These are phyloP conservation scores for Tetheella fluctuosa DNA, from an alignment of 2,888 invertebrate genomes.

Conservation along the genomic window DNA sequence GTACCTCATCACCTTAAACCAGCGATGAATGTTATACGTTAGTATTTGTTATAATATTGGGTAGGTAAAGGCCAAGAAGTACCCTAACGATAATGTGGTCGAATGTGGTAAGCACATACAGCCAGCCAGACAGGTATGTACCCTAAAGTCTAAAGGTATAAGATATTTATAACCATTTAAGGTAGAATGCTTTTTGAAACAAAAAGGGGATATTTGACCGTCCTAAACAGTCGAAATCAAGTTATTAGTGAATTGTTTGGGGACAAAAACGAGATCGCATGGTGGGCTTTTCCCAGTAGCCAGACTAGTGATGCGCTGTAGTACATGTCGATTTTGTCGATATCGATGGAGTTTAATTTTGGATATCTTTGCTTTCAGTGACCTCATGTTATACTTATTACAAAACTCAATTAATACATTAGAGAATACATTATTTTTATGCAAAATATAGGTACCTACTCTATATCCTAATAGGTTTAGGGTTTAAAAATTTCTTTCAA, in stretches of 20 bases:
- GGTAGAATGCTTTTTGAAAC: neutral
- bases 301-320: slow-evolving; percentile 28
- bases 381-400: neutral
- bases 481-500: no score
- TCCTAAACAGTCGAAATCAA: slow-evolving; percentile 66
- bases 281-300: slow-evolving; percentile 70
- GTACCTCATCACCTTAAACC: no score
- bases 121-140: no score
- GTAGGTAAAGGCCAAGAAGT: no score
- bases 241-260: slow-evolving; percentile 70
- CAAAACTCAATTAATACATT: no score
- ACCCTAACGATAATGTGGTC: no score
- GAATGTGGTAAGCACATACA: no score
- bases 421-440: no score
- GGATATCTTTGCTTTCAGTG: slow-evolving; percentile 26
- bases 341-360: slow-evolving; percentile 43
- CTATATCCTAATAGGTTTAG: no score
- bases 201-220: slow-evolving; percentile 36
- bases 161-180: slow-evolving; percentile 12
- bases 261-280: slow-evolving; percentile 54
- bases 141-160: neutral
- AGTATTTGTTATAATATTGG: no score
- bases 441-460: no score
- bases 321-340: neutral
- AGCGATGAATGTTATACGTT: no score